Evolutionary conservation across 2,888 invertebrate species (phyloP), one percentile per base, ranked within the genome.

Genomic region (Epirrhoe tristata): DNA sequence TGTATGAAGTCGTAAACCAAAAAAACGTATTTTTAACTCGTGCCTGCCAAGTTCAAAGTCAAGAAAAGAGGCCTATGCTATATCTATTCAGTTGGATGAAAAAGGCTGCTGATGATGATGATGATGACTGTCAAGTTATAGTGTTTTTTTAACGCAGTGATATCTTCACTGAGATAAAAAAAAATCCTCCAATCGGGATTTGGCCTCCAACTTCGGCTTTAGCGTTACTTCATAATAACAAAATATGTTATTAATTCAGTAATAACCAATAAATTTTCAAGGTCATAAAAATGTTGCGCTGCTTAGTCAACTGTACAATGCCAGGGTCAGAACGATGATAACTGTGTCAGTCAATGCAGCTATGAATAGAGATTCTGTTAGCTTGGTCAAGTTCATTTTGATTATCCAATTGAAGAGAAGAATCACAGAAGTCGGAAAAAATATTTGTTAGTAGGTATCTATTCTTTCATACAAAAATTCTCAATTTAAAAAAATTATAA

Each of bases 351-450:
- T 89, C 90, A 89, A 81, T 90, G 88, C 87, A 89, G 82, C 84
- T 79, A 70, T 66, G 78, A 82, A 85, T 81, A 83, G 75, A 82
- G 79, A 80, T 77, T 81, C 78, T 75, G 75, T 81, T 79, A 79
- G 77, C 73, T 87, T 63, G 67, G 93, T 90, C 93, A 93, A 93
- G 93, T 92, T 93, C 91, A 89, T 72, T 79, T 74, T 63, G 67
- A 57, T 65, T 60, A 68, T 61, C 61, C 64, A 66, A 71, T 69
- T 68, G 60, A 70, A 52, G 52, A 63, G 54, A n/a, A 32, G 50
- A 34, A 52, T 17, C 10, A 24, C 31, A 17, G 24, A 51, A 12
- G 24, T 39, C 39, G 5, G 43, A 6, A 16, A 59, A 52, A 59
- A 52, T 52, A n/a, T n/a, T n/a, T n/a, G n/a, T n/a, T n/a, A n/a